These are phyloP conservation scores for Agriopis leucophaearia DNA, from an alignment of 2,888 invertebrate species.

Conservation along the genomic window DNA sequence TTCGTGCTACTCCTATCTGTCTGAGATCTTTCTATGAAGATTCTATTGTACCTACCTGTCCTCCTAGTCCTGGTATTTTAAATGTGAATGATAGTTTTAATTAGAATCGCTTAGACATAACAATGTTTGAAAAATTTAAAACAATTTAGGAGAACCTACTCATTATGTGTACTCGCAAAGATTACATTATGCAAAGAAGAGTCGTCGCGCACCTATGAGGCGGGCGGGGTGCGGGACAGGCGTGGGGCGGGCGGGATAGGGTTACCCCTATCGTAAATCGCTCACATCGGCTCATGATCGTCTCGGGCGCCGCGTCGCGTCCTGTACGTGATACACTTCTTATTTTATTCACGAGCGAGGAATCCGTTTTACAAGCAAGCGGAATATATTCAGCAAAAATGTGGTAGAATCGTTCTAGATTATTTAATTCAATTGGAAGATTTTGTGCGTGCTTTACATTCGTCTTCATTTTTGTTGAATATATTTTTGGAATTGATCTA, in stretches of 20 bases:
- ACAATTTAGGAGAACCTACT: not conserved
- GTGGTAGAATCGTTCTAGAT: slow-evolving; percentile 21
- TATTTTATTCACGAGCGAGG: slow-evolving; percentile 35
- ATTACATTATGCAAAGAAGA: slow-evolving; percentile 14
- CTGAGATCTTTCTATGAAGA: slow-evolving; percentile 10
- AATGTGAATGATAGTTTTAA: slow-evolving; percentile 2
- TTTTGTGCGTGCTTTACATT: slow-evolving; percentile 12
- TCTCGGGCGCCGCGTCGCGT: slow-evolving; percentile 14
- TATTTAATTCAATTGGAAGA: slow-evolving; percentile 30
- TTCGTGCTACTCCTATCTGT: slow-evolving; percentile 14
- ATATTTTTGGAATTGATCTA: slow-evolving; percentile 3
- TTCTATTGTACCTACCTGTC: not conserved
- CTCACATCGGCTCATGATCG: slow-evolving; percentile 30
- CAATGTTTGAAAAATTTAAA: slow-evolving; percentile 1
- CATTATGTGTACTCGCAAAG: not conserved
- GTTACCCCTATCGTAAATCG: slow-evolving; percentile 29
- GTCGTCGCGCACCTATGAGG: slow-evolving; percentile 8
- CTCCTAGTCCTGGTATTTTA: not conserved
- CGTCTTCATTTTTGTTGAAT: slow-evolving; percentile 9
- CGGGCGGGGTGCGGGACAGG: not conserved
- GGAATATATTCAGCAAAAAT: slow-evolving; percentile 24
- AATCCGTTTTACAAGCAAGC: slow-evolving; percentile 18
- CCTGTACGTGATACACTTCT: slow-evolving; percentile 25
- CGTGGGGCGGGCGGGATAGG: slow-evolving; percentile 14
- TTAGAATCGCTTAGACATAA: not conserved